Evolutionary conservation across 2,888 invertebrate species (phyloP), one percentile per base, ranked within the genome.

Genomic region (Ophion obscuratus): DNA sequence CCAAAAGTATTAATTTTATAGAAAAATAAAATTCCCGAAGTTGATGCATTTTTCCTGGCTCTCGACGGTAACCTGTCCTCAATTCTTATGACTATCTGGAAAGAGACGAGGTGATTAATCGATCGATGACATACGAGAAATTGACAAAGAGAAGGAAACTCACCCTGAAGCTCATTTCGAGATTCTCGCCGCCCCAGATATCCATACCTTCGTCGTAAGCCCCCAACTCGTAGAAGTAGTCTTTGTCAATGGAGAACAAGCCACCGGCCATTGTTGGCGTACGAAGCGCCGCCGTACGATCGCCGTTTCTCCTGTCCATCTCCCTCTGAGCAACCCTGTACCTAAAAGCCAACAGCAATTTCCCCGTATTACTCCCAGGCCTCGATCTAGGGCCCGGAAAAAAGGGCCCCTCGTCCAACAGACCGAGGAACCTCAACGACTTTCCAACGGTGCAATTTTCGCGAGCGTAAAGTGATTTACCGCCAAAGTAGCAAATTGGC

Each of bases 231-330:
- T 99, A 98, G 95, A 99, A 99, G 95, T 99, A 99, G 36, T 99
- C 98, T 92, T 97, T 96, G 94, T 99, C 98, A 87, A 99, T 99
- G 75, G 99, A 97, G 94, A 98, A 98, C 59, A 99, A 95, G 0
- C 99, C 99, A 81, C 99, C 99, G 14, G 99, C 99, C 99, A 99
- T 99, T 0, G 99, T 99, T 0, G 99, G 99, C 0, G 99, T 99
- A 88, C 98, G 96, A 53, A 99, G 95, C 0, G 99, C 99, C 14
- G 98, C 96, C 0, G 99, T 99, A 87, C 99, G 96, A 94, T 99
- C 99, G 20, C 98, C 97, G 82, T 97, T 97, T 88, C 99, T 95
- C 73, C 99, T 96, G 83, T 98, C 96, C 97, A 99, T 97, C 95
- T 99, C 99, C 89, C 99, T 96, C 93, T 99, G 98, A 0, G 99